A percentile compares a stretch with the other conserved stretches of the same genome.
Evolutionary conservation across 2,113 vertebrate species (phyloP).

Genomic region (Misgurnus anguillicaudatus): DNA sequence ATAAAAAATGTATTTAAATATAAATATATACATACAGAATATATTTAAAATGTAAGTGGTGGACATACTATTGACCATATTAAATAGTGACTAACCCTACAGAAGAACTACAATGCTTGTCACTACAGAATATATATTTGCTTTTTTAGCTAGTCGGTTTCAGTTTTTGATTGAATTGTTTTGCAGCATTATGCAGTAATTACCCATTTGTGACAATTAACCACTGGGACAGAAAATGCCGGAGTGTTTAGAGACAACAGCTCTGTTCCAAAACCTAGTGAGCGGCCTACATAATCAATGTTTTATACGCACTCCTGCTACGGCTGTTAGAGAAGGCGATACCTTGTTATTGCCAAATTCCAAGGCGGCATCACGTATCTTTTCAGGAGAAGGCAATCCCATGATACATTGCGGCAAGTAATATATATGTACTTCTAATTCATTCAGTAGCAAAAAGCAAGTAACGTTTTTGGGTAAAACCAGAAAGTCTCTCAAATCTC

Average conservation of each 20-base stretch:
- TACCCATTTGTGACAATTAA: conserved; percentile 36
- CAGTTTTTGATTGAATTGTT: conserved; percentile 20
- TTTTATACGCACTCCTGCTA: background rate
- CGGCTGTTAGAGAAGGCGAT: background rate
- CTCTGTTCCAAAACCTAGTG: conserved; percentile 15
- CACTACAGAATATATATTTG: background rate
- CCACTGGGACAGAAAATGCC: conserved; percentile 15
- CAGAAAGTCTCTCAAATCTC: too few species aligned
- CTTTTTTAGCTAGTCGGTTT: conserved; percentile 38
- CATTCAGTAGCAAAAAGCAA: too few species aligned
- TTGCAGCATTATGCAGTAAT: conserved; percentile 21
- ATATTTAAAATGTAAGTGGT: conserved; percentile 1
- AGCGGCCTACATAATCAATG: background rate
- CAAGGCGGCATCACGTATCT: background rate
- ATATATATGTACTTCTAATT: too few species aligned
- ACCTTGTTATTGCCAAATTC: background rate
- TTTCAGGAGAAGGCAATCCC: background rate
- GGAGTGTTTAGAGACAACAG: conserved; percentile 2
- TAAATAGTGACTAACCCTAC: conserved; percentile 15
- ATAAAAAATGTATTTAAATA: conserved; percentile 30
- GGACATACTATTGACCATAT: background rate
- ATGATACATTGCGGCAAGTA: background rate
- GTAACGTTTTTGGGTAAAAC: too few species aligned
- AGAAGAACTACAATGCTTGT: conserved; percentile 23
- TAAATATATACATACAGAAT: conserved; percentile 9